A percentile compares a stretch with the other conserved stretches of the same genome.
Conservation (phyloP, 2,888 invertebrate species). For the Nomada goodeniana region DNA sequence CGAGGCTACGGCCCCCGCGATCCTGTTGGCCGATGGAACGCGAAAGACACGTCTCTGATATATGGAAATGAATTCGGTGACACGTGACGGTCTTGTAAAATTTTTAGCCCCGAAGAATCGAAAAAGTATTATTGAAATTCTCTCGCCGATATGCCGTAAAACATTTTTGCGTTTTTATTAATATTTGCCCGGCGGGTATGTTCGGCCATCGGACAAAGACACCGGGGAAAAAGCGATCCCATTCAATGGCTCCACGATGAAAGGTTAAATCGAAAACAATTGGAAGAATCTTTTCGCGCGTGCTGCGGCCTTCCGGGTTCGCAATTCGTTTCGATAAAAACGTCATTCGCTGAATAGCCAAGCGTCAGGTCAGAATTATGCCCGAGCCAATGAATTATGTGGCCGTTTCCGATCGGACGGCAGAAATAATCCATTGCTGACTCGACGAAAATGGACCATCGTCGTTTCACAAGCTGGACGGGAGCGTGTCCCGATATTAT, state of each 20-base stretch:
- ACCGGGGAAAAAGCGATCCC: background rate
- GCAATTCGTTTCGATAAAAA: slow-evolving; percentile 44
- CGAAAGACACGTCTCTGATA: background rate
- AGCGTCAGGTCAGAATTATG: slow-evolving; percentile 43
- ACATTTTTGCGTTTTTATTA: background rate
- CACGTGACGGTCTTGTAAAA: background rate
- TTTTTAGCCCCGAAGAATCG: no score
- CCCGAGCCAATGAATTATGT: slow-evolving; percentile 54
- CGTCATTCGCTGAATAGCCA: slow-evolving; percentile 12
- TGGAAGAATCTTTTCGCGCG: slow-evolving; percentile 1
- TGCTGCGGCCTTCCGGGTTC: background rate
- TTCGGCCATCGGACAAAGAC: background rate
- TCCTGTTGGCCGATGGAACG: background rate
- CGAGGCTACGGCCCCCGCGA: background rate
- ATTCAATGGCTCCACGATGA: background rate
- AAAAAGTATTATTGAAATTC: background rate
- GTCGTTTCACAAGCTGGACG: slow-evolving; percentile 31
- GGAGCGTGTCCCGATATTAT: slow-evolving; percentile 13
- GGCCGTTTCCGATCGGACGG: slow-evolving; percentile 45
- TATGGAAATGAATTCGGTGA: background rate
- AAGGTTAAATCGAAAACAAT: background rate
- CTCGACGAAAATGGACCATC: slow-evolving; percentile 48
- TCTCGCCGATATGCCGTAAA: background rate
- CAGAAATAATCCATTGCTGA: slow-evolving; percentile 57
- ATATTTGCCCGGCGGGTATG: background rate